Conservation (phyloP, 2,888 invertebrate genomes). For the Barypeithes pellucidus region DNA sequence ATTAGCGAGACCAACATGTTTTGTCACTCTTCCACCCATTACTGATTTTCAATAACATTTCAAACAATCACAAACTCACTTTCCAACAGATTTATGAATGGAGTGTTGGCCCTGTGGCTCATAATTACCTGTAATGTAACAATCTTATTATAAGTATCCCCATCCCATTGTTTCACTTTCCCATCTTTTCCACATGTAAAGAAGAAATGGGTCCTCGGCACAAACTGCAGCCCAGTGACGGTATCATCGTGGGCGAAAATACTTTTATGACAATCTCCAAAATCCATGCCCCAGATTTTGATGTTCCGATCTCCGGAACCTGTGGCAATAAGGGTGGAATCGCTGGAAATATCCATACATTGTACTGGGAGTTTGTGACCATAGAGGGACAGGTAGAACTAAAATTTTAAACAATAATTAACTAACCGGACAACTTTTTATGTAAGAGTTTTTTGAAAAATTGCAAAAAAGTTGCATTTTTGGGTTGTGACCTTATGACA, state of each 20-base stretch:
- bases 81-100: no score
- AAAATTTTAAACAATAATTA: slow-evolving; percentile 60
- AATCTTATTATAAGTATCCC: slow-evolving; percentile 91
- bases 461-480: no score
- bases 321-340: slow-evolving; percentile 89
- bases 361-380: slow-evolving; percentile 97
- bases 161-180: slow-evolving; percentile 97
- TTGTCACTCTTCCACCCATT: no score
- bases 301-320: slow-evolving; percentile 97
- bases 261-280: slow-evolving; percentile 97
- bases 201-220: slow-evolving; percentile 93
- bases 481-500: no score
- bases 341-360: slow-evolving; percentile 94
- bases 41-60: no score
- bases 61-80: no score
- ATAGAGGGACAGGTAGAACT: slow-evolving; percentile 95
- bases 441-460: no score
- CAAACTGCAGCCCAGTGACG: slow-evolving; percentile 90
- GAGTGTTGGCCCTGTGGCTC: no score
- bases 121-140: slow-evolving; percentile 83
- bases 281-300: slow-evolving; percentile 99
- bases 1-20: no score
- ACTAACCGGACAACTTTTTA: no score
- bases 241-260: slow-evolving; percentile 98
- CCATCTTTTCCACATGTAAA: slow-evolving; percentile 96